Conservation (phyloP, 2,113 vertebrate species). For the Capricornis sumatraensis region DNA sequence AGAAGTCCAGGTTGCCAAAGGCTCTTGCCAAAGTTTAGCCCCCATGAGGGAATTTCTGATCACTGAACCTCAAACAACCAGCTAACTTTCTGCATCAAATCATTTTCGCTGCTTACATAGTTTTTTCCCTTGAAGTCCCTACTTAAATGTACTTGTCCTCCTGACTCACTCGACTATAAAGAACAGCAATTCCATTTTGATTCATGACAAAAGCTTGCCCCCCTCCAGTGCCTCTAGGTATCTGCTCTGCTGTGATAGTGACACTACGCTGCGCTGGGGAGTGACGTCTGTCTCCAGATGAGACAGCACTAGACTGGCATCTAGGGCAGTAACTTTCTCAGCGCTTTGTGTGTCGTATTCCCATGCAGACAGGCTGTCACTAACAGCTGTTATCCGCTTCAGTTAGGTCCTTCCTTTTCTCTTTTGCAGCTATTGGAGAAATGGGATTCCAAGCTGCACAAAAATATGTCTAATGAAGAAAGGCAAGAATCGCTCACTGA, state of each 20-base stretch:
- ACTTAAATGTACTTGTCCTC: not conserved
- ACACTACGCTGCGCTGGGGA: not conserved
- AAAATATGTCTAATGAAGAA: not conserved
- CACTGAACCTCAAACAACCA: not conserved
- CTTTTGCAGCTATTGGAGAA: not conserved
- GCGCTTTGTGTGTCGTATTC: not conserved
- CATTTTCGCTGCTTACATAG: not conserved
- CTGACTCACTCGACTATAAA: not conserved
- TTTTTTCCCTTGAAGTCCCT: not conserved
- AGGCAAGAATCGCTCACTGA: not conserved
- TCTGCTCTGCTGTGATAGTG: not conserved
- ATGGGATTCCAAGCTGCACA: not conserved
- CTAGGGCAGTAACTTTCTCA: not conserved
- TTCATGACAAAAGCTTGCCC: not conserved
- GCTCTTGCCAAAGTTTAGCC: not conserved
- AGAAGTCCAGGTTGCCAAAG: not conserved
- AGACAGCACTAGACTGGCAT: not conserved
- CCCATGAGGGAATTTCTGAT: not conserved
- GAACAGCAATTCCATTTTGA: not conserved
- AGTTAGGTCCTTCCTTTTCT: not conserved
- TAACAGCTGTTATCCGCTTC: not conserved
- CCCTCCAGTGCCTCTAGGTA: not conserved
- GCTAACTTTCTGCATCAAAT: not conserved
- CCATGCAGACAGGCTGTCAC: not conserved
- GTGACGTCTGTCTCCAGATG: fast-evolving